These are phyloP conservation scores for Hyposoter dolosus DNA, from an alignment of 2,888 invertebrate genomes.

Conservation along the genomic window DNA sequence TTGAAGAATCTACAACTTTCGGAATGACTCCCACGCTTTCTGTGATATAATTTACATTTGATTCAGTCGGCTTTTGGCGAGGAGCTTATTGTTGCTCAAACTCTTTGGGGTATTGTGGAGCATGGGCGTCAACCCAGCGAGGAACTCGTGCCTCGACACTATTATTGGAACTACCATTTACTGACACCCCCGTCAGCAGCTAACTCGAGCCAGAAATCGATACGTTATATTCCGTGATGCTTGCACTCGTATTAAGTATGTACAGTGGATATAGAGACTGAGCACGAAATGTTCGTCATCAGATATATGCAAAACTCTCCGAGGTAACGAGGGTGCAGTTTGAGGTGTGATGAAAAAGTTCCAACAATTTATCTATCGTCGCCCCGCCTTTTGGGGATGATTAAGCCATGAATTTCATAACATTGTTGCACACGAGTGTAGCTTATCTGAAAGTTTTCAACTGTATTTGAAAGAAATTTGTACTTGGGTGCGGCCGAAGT, in stretches of 20 bases:
- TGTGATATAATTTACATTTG: not conserved
- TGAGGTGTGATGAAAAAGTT: not conserved
- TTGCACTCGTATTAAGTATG: conserved; percentile 18
- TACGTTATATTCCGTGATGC: conserved; percentile 26
- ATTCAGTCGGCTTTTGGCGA: not conserved
- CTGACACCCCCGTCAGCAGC: conserved; percentile 11
- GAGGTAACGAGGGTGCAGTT: not conserved
- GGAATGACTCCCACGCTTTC: not conserved
- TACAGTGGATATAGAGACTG: not conserved
- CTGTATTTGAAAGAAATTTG: no score
- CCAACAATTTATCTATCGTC: not conserved
- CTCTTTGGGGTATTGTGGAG: not conserved
- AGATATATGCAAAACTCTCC: not conserved
- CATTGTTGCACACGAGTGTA: no score
- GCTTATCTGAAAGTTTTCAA: no score
- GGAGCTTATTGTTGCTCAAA: conserved; percentile 12
- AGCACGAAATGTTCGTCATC: not conserved
- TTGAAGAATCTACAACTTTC: not conserved
- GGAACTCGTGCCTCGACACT: conserved; percentile 25
- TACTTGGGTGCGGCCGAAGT: no score
- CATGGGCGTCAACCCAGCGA: not conserved
- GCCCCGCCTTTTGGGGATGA: not conserved
- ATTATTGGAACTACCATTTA: conserved; percentile 36
- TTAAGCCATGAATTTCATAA: no score
- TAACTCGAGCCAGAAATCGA: conserved; percentile 33